Evolutionary conservation across 2,797 vertebrate genomes (phyloP).

Genomic region (Pseudotriccus pelzelni): DNA sequence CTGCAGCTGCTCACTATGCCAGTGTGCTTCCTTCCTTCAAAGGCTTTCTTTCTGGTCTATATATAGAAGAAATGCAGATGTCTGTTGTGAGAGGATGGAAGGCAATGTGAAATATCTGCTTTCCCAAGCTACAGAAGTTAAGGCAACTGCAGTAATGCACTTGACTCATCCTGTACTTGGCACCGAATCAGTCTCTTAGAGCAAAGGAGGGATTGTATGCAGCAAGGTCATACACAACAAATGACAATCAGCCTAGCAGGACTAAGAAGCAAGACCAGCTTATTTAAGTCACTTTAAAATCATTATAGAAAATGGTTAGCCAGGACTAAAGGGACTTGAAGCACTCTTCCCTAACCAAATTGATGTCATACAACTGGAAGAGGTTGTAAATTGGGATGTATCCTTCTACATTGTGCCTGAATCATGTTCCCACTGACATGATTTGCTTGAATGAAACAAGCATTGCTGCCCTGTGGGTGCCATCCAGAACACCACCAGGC

Average conservation of each 20-base stretch:
- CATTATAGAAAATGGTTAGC: background rate
- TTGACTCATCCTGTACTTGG: background rate
- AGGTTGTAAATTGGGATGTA: background rate
- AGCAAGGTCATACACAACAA: background rate
- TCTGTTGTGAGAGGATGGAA: background rate
- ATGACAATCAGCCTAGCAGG: background rate
- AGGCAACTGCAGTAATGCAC: background rate
- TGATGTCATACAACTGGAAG: background rate
- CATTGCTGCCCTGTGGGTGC: background rate
- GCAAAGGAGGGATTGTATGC: background rate
- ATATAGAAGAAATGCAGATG: slow-evolving; percentile 44
- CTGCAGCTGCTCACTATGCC: background rate
- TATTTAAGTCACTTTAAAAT: background rate
- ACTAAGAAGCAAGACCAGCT: background rate
- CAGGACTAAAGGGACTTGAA: background rate
- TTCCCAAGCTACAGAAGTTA: slow-evolving; percentile 11
- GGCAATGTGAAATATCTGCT: background rate
- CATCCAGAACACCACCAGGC: background rate
- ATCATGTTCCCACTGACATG: background rate
- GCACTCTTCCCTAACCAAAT: background rate
- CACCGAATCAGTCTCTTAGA: background rate
- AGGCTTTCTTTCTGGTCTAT: background rate
- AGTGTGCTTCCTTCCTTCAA: background rate
- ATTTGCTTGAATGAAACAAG: background rate
- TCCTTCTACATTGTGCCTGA: background rate